Evolutionary conservation across 2,113 vertebrate genomes (phyloP).

Genomic region (Marcusenius ussheri): DNA sequence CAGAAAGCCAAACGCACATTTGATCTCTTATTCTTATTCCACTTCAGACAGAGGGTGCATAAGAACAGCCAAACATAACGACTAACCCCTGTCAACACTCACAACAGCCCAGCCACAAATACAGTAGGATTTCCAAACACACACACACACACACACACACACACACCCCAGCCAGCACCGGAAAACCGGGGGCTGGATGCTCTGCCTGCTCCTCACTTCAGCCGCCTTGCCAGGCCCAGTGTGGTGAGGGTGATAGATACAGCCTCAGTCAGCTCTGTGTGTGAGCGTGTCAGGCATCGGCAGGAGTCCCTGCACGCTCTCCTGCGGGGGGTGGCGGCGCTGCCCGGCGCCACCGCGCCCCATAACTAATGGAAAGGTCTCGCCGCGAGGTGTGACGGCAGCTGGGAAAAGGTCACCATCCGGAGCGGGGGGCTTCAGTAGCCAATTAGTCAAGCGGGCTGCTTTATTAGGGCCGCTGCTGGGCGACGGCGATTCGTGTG

Average conservation of each 20-base stretch:
- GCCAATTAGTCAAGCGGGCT: conserved; percentile 24
- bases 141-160: too few relatives aligned
- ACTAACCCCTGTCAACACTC: neutral
- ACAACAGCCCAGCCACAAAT: neutral
- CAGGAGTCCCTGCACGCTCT: conserved; percentile 22
- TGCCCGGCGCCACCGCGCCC: neutral
- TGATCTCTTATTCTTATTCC: neutral
- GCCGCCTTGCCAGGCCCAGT: neutral
- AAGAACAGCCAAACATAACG: neutral
- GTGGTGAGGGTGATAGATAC: neutral
- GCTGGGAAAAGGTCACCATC: conserved; percentile 31
- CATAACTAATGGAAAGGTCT: conserved; percentile 25
- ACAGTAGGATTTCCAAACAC: neutral
- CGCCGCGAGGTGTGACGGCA: conserved; percentile 24
- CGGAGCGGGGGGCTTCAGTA: conserved; percentile 5
- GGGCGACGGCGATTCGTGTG: neutral
- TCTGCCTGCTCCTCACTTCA: conserved; percentile 1
- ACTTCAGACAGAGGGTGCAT: neutral
- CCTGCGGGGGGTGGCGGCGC: neutral
- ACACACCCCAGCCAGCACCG: neutral
- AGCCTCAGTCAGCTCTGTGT: conserved; percentile 16
- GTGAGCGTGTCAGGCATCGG: neutral
- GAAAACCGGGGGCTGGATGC: neutral
- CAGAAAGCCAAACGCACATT: neutral
- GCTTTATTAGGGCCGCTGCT: conserved; percentile 2